Percentiles rank a stretch among this genome's conserved stretches.
Evolutionary conservation across 2,888 invertebrate genomes (phyloP).

Genomic region (Chironomus riparius): DNA sequence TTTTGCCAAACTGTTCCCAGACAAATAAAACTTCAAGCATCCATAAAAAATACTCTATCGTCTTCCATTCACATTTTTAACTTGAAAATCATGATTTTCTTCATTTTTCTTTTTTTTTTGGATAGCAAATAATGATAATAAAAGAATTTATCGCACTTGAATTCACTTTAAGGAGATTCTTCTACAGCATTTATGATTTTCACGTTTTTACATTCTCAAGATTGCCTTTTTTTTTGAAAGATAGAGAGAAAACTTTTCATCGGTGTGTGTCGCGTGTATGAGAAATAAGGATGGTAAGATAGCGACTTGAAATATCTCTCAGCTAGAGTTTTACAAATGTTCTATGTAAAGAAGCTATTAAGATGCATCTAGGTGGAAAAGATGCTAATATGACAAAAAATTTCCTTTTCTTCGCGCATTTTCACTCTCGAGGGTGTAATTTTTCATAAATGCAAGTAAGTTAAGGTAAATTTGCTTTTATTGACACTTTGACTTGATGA

Average conservation of each 20-base stretch:
- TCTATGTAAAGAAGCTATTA: neutral
- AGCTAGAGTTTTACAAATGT: neutral
- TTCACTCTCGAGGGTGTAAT: neutral
- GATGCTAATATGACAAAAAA: neutral
- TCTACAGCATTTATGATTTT: neutral
- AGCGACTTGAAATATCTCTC: too few relatives aligned
- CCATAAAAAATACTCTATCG: neutral
- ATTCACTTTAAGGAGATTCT: slow-evolving; percentile 10
- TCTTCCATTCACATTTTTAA: neutral
- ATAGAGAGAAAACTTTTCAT: neutral
- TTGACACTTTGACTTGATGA: too few relatives aligned
- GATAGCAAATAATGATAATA: slow-evolving; percentile 20
- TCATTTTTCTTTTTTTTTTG: neutral
- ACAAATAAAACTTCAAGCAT: slow-evolving; percentile 9
- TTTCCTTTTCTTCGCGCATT: neutral
- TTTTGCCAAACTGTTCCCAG: neutral
- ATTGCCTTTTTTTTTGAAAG: neutral
- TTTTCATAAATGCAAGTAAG: neutral
- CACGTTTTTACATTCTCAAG: neutral
- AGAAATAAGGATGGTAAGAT: too few relatives aligned
- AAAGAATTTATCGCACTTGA: slow-evolving; percentile 23
- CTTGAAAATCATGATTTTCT: neutral
- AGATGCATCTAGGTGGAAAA: neutral
- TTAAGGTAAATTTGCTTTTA: too few relatives aligned
- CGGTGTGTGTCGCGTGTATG: neutral